Conservation (phyloP, 2,113 vertebrate species). For the Psettodes erumei region DNA sequence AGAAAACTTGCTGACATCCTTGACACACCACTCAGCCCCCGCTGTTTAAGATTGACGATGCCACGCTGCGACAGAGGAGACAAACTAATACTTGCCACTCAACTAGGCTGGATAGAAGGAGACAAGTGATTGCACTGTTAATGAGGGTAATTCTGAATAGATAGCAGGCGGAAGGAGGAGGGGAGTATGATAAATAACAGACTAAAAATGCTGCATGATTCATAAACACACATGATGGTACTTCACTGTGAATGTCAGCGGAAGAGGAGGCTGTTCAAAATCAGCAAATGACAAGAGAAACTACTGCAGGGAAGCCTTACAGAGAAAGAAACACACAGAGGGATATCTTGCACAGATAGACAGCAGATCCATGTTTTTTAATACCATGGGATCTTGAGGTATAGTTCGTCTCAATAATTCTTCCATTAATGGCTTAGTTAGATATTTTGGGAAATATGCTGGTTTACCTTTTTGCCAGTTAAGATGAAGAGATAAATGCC, state of each 20-base stretch:
- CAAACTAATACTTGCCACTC: slow-evolving; percentile 56
- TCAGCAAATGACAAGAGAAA: slow-evolving; percentile 25
- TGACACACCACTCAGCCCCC: slow-evolving; percentile 48
- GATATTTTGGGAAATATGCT: not conserved
- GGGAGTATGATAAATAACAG: slow-evolving; percentile 35
- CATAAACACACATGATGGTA: slow-evolving; percentile 44
- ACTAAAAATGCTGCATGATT: slow-evolving; percentile 48
- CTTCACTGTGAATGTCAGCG: slow-evolving; percentile 1
- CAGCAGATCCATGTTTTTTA: not conserved
- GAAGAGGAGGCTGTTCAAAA: slow-evolving; percentile 15
- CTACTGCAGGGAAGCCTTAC: slow-evolving; percentile 25
- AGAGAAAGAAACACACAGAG: not conserved
- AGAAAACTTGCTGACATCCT: slow-evolving; percentile 58
- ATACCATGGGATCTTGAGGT: not conserved
- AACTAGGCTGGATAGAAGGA: slow-evolving; percentile 41
- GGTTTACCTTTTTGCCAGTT: not conserved
- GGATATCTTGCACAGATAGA: not conserved
- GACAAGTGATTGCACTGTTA: slow-evolving; percentile 57
- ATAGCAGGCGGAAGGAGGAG: not conserved
- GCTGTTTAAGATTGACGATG: slow-evolving; percentile 61
- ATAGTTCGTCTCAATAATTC: not conserved
- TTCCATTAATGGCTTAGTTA: not conserved
- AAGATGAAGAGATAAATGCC: not conserved
- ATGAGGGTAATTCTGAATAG: slow-evolving; percentile 60
- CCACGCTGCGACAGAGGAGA: slow-evolving; percentile 37